These are phyloP conservation scores for Sesia bembeciformis DNA, from an alignment of 2,888 invertebrate species.

Conservation along the genomic window DNA sequence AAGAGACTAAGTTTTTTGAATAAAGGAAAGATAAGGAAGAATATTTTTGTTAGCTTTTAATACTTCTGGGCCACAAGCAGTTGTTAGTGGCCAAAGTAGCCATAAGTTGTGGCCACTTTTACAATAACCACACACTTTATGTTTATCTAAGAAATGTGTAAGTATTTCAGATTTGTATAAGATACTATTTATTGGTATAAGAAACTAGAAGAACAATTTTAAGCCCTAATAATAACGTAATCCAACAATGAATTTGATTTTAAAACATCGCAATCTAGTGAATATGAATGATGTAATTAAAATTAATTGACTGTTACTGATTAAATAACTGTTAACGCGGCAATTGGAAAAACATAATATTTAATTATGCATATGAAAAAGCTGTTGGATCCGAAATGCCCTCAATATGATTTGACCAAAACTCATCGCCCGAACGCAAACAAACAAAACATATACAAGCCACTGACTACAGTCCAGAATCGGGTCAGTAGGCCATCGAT, in stretches of 20 bases:
- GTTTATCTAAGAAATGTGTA: no score
- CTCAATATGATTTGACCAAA: constrained; percentile 38
- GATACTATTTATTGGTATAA: no score
- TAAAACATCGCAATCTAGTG: not conserved
- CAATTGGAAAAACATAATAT: not conserved
- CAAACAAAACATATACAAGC: constrained; percentile 54
- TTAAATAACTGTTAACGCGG: not conserved
- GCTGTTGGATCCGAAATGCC: not conserved
- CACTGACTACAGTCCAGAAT: constrained; percentile 57
- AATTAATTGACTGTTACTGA: not conserved
- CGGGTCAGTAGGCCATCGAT: constrained; percentile 63
- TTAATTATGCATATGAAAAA: not conserved
- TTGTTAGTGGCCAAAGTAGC: no score
- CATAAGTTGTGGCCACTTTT: no score
- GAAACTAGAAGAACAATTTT: no score
- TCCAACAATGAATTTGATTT: not conserved
- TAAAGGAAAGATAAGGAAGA: not conserved
- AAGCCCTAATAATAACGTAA: no score
- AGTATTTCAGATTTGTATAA: no score
- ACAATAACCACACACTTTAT: no score
- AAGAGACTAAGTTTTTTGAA: not conserved
- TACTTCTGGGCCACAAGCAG: no score
- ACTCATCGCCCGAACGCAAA: constrained; percentile 61
- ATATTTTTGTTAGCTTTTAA: not conserved
- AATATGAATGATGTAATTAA: not conserved